phyloP scores from a whole-genome alignment of 2,888 invertebrate genomes.

The Synergus gifuensis region DNA sequence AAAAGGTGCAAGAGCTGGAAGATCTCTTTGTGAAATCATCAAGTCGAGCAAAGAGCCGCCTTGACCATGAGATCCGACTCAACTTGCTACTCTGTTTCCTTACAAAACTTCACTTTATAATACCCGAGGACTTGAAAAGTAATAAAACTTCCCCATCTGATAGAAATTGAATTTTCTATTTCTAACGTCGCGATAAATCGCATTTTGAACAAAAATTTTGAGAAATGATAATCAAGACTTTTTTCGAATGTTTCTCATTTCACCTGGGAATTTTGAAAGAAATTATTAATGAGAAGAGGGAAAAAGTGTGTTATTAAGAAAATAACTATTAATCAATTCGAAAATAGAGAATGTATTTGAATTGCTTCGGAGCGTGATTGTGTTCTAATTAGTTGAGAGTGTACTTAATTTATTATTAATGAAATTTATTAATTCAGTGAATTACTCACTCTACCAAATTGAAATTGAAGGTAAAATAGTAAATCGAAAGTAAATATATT shows the following conservation, averaged over 20 bases:
- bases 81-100: neutral
- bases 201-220: neutral
- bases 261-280: too few relatives aligned
- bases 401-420: neutral
- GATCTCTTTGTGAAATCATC: constrained; percentile 57
- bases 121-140: neutral
- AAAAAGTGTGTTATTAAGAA: too few relatives aligned
- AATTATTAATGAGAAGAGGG: too few relatives aligned
- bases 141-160: neutral
- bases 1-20: constrained; percentile 58
- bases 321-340: too few relatives aligned
- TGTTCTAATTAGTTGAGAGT: neutral
- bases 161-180: neutral
- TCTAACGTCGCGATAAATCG: neutral
- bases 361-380: too few relatives aligned
- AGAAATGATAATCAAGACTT: too few relatives aligned
- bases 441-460: neutral
- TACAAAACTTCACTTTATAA: neutral
- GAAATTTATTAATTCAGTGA: neutral
- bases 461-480: neutral
- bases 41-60: constrained; percentile 47
- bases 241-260: too few relatives aligned
- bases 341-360: too few relatives aligned
- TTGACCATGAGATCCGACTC: constrained; percentile 43
- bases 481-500: neutral